Evolutionary conservation across 1,140 invertebrate species (phyloP), one percentile per base, ranked within the genome.

Genomic region (Hestina assimilis): DNA sequence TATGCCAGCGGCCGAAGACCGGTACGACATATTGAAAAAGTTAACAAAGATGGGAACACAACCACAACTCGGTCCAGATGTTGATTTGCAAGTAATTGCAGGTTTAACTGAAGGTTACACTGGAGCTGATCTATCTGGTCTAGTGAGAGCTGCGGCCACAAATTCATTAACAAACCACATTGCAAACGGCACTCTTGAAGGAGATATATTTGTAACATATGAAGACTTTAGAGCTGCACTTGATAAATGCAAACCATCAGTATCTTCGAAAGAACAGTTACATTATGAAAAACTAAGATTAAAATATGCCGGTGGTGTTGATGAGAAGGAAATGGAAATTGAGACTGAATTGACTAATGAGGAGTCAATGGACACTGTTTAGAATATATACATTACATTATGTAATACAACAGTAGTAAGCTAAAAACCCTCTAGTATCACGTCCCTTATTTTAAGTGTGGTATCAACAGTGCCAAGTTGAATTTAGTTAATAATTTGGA

Each of bases 41-140:
- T 89, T 97, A 8, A 99, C 98, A 0, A 99, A 98, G 93, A 92
- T 94, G 75, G 94, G 95, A 15, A 96, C 92, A 0, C 92, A 90
- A 72, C 96, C 96, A 3, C 89, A 89, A 67, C 80, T 98, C 41
- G 90, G 91, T 0, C 83, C 90, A 1, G 96, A 98, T 87, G 95
- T 98, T 0, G 89, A 95, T 73, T 86, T 99, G 17, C 87, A 93
- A 52, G 88, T 90, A 19, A 88, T 98, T 29, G 93, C 94, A 31
- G 79, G 75, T 2, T 76, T 92, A 38, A 96, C 95, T 52, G 91
- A 95, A 24, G 93, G 95, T 20, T 98, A 94, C 64, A 97, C 96
- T 1, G 98, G 98, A 46, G 98, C 98, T 9, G 98, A 99, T 91
- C 89, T 99, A 24, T 94, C 95, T 11, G 95, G 96, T 15, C 52